These are phyloP conservation scores for Sitophilus oryzae DNA, from an alignment of 1,140 invertebrate species.

Conservation along the genomic window DNA sequence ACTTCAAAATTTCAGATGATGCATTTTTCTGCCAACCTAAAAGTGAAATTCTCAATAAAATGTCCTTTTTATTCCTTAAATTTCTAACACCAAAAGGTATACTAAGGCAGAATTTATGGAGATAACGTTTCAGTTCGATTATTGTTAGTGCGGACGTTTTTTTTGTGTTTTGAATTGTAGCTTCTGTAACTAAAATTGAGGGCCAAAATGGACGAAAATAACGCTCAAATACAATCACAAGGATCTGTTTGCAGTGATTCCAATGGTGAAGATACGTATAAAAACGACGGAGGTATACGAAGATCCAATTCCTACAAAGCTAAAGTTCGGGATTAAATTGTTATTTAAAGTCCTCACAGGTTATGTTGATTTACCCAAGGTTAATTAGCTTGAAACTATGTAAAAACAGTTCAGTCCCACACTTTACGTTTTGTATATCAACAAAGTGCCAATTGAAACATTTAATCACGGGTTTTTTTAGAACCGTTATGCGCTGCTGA, in stretches of 20 bases:
- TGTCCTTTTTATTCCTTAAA: constrained; percentile 29
- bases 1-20: constrained; percentile 33
- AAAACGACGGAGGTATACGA: constrained; percentile 33
- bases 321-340: background rate
- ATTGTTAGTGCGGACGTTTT: constrained; percentile 10
- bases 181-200: constrained; percentile 35
- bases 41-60: constrained; percentile 32
- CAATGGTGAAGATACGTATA: constrained; percentile 34
- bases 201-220: constrained; percentile 43
- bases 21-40: constrained; percentile 36
- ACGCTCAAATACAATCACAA: constrained; percentile 35
- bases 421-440: background rate
- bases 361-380: constrained; percentile 36
- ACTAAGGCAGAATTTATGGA: constrained; percentile 13
- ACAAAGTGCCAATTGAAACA: constrained; percentile 2
- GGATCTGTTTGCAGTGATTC: constrained; percentile 41
- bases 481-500: constrained; percentile 44
- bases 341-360: constrained; percentile 19
- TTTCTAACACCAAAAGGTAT: constrained; percentile 15
- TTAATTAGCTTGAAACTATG: constrained; percentile 16
- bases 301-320: background rate
- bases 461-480: constrained; percentile 9
- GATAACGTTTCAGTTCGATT: constrained; percentile 12
- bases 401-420: constrained; percentile 1
- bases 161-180: constrained; percentile 23